Evolutionary conservation across 2,113 vertebrate species (phyloP), one percentile per base, ranked within the genome.

Genomic region (Neoarius graeffei): DNA sequence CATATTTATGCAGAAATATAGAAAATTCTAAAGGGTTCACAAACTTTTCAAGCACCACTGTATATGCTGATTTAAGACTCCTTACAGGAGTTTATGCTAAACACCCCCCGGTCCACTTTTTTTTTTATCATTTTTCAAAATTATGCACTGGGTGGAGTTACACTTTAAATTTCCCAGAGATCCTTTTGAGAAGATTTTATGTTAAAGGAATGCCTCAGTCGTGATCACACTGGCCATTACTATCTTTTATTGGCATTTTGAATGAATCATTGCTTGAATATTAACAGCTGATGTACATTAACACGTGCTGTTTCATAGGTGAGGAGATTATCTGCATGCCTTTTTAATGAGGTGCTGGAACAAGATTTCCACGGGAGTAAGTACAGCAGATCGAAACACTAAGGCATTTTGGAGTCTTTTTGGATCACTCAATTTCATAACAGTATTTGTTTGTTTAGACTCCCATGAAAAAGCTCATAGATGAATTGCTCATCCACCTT

Each of bases 291-390:
- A 5, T 60, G 59, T 10, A 27, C 10, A 27, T 13, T 27, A 67
- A 67, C 11, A 27, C 11, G 30, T 67, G 66, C 11, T 27, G 66
- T 67, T 67, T 67, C 66, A 5, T 30, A 67, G 66, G 66, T 67
- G 66, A 67, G 66, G 66, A 67, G 66, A 30, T 67, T 67, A 67
- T 67, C 66, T 67, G 66, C 66, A 67, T 67, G 66, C 30, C 66
- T 30, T 67, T 67, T 67, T 67, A 27, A 67, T 67, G 66, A 27
- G 66, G n/a, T 30, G 11, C 66, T 67, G 66, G 66, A 67, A n/a
- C n/a, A 67, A 67, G 66, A 67, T 67, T 67, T 67, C 66, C 13
- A 30, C 27, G 14, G 4, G 11, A 30, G 66, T 67, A 27, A 67
- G 66, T 67, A 67, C 5, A 14, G n/a, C 66, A 67, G 66, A 67